These are phyloP conservation scores for Chrysoperla carnea DNA, from an alignment of 1,140 invertebrate genomes.

Conservation along the genomic window DNA sequence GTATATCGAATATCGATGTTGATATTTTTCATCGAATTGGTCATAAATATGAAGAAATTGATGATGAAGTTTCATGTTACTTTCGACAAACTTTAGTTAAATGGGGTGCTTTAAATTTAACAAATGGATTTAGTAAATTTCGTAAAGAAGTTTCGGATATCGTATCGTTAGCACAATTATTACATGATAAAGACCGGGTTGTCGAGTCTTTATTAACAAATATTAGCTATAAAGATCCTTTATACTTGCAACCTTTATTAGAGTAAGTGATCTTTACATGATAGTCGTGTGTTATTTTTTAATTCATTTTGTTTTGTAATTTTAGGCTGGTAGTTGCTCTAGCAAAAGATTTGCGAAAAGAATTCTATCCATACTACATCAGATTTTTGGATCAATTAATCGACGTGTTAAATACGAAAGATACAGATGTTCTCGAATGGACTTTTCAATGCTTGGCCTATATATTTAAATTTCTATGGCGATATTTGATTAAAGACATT, in stretches of 20 bases:
- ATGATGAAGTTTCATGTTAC: conserved; percentile 52
- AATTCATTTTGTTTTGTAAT: conserved; percentile 13
- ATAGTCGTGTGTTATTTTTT: conserved; percentile 3
- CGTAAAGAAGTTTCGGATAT: conserved; percentile 47
- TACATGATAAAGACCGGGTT: conserved; percentile 61
- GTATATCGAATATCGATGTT: conserved; percentile 66
- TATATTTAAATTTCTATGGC: conserved; percentile 75
- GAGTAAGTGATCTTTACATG: conserved; percentile 43
- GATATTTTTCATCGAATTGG: conserved; percentile 58
- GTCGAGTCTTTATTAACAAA: conserved; percentile 50
- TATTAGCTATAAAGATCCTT: conserved; percentile 43
- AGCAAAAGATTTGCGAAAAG: conserved; percentile 66
- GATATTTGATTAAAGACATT: conserved; percentile 64
- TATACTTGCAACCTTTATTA: conserved; percentile 61
- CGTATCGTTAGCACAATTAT: conserved; percentile 58
- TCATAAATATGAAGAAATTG: conserved; percentile 45
- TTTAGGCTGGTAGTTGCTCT: conserved; percentile 64
- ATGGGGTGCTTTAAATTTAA: conserved; percentile 73
- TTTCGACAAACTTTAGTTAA: conserved; percentile 69
- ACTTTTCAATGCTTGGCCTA: conserved; percentile 69
- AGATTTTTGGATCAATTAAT: conserved; percentile 49
- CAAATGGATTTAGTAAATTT: conserved; percentile 61
- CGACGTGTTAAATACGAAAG: conserved; percentile 52
- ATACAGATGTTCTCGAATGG: conserved; percentile 67
- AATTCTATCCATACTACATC: conserved; percentile 72